These are phyloP conservation scores for Discoglossus pictus DNA, from an alignment of 2,797 vertebrate species.

Conservation along the genomic window DNA sequence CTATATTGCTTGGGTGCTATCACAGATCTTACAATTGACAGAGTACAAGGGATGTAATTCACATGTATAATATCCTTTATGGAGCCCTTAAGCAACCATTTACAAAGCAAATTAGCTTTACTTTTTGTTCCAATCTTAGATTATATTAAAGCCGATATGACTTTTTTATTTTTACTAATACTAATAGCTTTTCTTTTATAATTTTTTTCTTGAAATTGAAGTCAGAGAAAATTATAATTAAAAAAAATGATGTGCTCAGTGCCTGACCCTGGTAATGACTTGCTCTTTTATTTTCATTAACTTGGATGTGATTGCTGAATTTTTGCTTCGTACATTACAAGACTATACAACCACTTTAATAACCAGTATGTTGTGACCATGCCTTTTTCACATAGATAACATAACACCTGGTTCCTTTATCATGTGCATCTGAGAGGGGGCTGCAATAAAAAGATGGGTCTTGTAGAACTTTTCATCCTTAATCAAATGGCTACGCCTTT, in stretches of 20 bases:
- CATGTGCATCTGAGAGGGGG: too few relatives aligned
- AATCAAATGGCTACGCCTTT: too few relatives aligned
- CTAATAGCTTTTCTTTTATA: conserved; percentile 8
- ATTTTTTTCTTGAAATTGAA: conserved; percentile 3
- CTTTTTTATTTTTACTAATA: neutral
- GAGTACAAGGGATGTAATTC: conserved; percentile 8
- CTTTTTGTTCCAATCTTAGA: conserved; percentile 14
- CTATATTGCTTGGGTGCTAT: neutral
- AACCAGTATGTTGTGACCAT: too few relatives aligned
- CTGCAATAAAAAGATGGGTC: too few relatives aligned
- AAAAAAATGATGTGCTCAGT: conserved; percentile 9
- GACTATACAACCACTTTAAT: too few relatives aligned
- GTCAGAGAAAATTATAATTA: conserved; percentile 25
- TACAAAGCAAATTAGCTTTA: conserved; percentile 30
- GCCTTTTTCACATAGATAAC: too few relatives aligned
- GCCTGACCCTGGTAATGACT: conserved; percentile 1
- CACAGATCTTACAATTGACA: neutral
- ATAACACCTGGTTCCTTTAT: too few relatives aligned
- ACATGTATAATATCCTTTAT: conserved; percentile 7
- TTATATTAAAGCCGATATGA: conserved; percentile 1
- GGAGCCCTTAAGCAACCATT: conserved; percentile 25
- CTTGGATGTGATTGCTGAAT: neutral
- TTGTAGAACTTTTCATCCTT: too few relatives aligned
- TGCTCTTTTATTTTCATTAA: conserved; percentile 28
- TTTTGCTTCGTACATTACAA: neutral